A percentile compares a stretch with the other conserved stretches of the same genome.
Conservation (phyloP, 2,888 invertebrate species). For the Agonopterix subpropinquella region DNA sequence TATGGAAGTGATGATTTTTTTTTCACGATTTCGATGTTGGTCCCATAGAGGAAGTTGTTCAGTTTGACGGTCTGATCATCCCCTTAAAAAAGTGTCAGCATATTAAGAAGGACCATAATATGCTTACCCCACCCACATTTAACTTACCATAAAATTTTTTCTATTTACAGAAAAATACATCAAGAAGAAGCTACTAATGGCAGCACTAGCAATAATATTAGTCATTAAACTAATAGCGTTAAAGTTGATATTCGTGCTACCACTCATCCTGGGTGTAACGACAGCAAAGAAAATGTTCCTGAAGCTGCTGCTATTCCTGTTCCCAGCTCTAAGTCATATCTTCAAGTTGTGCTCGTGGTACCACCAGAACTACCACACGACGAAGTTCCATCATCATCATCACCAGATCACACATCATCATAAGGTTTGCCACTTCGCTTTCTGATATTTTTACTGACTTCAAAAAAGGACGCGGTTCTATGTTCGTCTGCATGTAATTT, state of each 20-base stretch:
- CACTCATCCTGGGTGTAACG: conserved; percentile 85
- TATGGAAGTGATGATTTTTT: too few relatives aligned
- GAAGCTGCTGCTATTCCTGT: conserved; percentile 86
- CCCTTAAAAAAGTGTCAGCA: too few relatives aligned
- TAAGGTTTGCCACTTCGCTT: conserved; percentile 40
- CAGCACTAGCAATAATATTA: conserved; percentile 84
- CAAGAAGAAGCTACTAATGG: conserved; percentile 82
- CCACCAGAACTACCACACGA: conserved; percentile 81
- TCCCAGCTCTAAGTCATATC: conserved; percentile 87
- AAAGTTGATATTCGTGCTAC: conserved; percentile 87
- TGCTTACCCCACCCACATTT: too few relatives aligned
- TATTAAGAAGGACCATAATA: too few relatives aligned
- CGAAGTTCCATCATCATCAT: conserved; percentile 88
- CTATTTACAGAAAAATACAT: conserved; percentile 83
- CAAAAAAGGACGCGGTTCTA: too few relatives aligned
- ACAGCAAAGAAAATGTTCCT: conserved; percentile 90
- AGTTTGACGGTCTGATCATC: too few relatives aligned
- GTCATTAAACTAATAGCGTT: conserved; percentile 87
- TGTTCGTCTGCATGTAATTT: too few relatives aligned
- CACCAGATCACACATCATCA: conserved; percentile 87
- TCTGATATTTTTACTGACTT: too few relatives aligned
- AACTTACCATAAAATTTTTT: neutral
- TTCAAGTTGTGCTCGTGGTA: conserved; percentile 91
- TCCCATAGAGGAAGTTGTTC: too few relatives aligned
- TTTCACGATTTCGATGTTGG: too few relatives aligned